A percentile compares a stretch with the other conserved stretches of the same genome.
These are phyloP conservation scores for Sylvietta virens DNA, from an alignment of 2,113 vertebrate species.

Conservation along the genomic window DNA sequence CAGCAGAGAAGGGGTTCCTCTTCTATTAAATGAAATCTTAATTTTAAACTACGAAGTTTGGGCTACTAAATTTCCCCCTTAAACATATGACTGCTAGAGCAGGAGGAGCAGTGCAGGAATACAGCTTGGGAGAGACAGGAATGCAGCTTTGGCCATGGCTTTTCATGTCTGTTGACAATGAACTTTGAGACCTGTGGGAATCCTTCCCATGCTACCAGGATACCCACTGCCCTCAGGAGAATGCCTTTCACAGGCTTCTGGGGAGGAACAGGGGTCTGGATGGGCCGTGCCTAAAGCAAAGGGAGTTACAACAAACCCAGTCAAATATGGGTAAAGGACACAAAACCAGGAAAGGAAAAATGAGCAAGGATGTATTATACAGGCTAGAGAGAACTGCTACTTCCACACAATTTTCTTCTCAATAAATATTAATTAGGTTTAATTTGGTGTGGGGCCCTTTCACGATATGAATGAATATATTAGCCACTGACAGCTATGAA, in stretches of 20 bases:
- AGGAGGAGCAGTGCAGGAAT: not conserved
- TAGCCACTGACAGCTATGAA: not conserved
- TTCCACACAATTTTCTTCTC: not conserved
- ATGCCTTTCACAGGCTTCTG: too few species aligned
- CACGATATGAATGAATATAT: not conserved
- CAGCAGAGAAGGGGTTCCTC: not conserved
- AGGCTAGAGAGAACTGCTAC: not conserved
- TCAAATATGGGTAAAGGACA: not conserved
- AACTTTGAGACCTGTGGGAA: not conserved
- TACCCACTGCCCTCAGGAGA: not conserved
- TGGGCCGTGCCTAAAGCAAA: not conserved
- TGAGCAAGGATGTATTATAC: not conserved
- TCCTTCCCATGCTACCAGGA: not conserved
- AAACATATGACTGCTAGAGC: not conserved
- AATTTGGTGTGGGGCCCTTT: not conserved
- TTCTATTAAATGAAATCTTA: not conserved
- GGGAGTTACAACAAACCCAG: not conserved
- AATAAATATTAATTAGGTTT: constrained; percentile 31
- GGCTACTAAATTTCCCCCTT: not conserved
- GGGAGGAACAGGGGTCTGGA: not conserved
- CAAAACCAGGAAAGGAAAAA: not conserved
- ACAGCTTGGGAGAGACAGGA: not conserved
- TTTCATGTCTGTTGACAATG: not conserved
- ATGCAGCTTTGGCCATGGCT: not conserved
- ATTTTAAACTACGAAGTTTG: not conserved